These are phyloP conservation scores for Phrynosoma blainvillii DNA, from an alignment of 2,113 vertebrate genomes.

Conservation along the genomic window DNA sequence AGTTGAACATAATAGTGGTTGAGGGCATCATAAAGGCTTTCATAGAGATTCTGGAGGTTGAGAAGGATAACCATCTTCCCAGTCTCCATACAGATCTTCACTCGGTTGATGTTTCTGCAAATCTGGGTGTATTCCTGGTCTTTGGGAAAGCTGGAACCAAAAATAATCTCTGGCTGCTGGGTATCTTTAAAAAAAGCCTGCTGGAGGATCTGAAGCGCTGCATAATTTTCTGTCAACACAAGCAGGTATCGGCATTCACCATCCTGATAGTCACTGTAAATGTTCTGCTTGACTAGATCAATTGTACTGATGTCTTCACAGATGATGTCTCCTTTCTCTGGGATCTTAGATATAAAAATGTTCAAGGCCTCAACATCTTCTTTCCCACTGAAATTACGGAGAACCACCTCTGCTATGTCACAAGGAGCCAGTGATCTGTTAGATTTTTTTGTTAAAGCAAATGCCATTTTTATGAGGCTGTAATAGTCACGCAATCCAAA, in stretches of 20 bases:
- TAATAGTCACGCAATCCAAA: conserved; percentile 97
- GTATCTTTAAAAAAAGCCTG: conserved; percentile 78
- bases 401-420: conserved; percentile 80
- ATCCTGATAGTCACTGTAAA: conserved; percentile 75
- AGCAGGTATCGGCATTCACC: conserved; percentile 91
- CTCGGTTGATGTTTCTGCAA: conserved; percentile 94
- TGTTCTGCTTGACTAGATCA: conserved; percentile 87
- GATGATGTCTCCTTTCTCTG: conserved; percentile 28
- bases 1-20: conserved; percentile 97
- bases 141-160: conserved; percentile 94
- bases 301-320: conserved; percentile 75
- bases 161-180: conserved; percentile 92
- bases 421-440: conserved; percentile 68
- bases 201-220: conserved; percentile 91
- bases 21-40: conserved; percentile 96
- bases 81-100: conserved; percentile 97
- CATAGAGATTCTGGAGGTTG: conserved; percentile 95
- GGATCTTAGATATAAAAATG: conserved; percentile 78
- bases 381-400: conserved; percentile 94
- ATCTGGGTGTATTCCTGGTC: conserved; percentile 96
- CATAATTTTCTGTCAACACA: conserved; percentile 91
- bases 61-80: conserved; percentile 90
- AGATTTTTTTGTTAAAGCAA: conserved; percentile 79
- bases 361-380: conserved; percentile 81
- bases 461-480: conserved; percentile 96